Evolutionary conservation across 2,888 invertebrate species (phyloP).

Genomic region (Pediacus dermestoides): DNA sequence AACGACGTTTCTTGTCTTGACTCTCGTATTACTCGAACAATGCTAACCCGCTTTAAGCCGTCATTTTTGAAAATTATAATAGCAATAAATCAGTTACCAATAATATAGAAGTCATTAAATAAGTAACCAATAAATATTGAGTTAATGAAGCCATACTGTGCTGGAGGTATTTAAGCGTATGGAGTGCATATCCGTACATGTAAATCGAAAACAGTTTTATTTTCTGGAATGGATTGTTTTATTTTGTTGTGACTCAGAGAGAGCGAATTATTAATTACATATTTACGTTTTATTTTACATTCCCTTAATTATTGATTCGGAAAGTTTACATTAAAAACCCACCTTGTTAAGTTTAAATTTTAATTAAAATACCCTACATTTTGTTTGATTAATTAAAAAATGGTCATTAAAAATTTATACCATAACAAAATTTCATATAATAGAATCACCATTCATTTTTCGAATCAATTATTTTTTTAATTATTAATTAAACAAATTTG

Average conservation of each 20-base stretch:
- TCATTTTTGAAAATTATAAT: constrained; percentile 28
- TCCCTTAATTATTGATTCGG: constrained; percentile 2
- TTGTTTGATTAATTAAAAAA: constrained; percentile 30
- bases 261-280: neutral
- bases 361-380: constrained; percentile 26
- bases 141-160: constrained; percentile 31
- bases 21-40: too few relatives aligned
- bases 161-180: constrained; percentile 7
- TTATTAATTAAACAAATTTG: constrained; percentile 34
- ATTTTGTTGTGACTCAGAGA: constrained; percentile 1
- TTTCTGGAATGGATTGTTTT: too few relatives aligned
- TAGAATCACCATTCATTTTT: constrained; percentile 25
- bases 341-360: constrained; percentile 24
- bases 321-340: constrained; percentile 10
- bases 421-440: constrained; percentile 22
- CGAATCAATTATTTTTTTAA: constrained; percentile 34
- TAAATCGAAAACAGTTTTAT: too few relatives aligned
- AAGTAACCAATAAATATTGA: constrained; percentile 30
- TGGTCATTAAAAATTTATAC: constrained; percentile 28
- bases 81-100: constrained; percentile 29
- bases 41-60: constrained; percentile 19
- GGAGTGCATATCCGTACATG: too few relatives aligned
- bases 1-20: too few relatives aligned
- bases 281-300: constrained; percentile 1
- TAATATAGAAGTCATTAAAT: constrained; percentile 29